These are phyloP conservation scores for Sphenopsis melanotis DNA, from an alignment of 2,797 vertebrate genomes.

Conservation along the genomic window DNA sequence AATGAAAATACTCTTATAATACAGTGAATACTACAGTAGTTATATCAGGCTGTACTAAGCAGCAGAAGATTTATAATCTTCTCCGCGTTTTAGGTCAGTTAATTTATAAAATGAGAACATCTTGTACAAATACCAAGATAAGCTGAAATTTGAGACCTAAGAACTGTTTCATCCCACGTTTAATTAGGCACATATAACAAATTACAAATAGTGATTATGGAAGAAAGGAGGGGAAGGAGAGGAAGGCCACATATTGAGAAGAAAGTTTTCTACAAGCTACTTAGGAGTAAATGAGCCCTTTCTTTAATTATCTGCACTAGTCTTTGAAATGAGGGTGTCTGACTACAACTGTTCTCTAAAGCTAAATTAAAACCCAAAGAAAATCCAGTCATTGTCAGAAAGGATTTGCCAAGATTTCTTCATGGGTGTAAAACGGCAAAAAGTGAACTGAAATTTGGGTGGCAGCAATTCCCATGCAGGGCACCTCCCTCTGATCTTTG, in stretches of 20 bases:
- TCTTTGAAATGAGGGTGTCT: constrained; percentile 18
- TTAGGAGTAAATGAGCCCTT: constrained; percentile 48
- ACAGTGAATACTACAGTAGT: background rate
- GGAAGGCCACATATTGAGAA: background rate
- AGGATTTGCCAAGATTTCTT: background rate
- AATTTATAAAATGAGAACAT: constrained; percentile 44
- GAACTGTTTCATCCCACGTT: background rate
- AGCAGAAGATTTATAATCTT: constrained; percentile 32
- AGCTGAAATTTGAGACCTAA: constrained; percentile 25
- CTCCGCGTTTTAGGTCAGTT: background rate
- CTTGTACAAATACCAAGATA: constrained; percentile 27
- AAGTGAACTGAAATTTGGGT: background rate
- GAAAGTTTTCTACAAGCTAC: constrained; percentile 34
- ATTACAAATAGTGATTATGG: constrained; percentile 5
- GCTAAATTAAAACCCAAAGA: background rate
- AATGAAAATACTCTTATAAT: background rate
- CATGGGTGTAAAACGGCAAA: background rate
- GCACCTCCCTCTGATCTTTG: background rate
- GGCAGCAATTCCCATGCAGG: background rate
- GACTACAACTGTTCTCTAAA: background rate
- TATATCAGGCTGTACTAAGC: background rate
- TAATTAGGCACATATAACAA: constrained; percentile 46
- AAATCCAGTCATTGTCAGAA: background rate
- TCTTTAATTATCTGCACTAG: constrained; percentile 40
- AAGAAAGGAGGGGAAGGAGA: background rate